A percentile compares a stretch with the other conserved stretches of the same genome.
Conservation (phyloP, 2,797 vertebrate species). For the Antennarius maculatus region DNA sequence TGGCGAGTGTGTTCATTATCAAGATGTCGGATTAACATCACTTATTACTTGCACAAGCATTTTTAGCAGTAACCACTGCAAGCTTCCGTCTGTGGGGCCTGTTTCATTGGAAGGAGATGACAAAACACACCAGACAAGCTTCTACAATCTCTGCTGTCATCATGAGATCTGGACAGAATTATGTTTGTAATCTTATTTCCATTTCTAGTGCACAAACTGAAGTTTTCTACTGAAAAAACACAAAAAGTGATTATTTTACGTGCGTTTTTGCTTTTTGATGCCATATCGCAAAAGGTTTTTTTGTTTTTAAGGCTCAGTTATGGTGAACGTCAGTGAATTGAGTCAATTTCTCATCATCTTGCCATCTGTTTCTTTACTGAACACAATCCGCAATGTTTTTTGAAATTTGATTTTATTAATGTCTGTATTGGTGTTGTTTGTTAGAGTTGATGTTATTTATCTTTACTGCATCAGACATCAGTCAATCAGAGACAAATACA, state of each 20-base stretch:
- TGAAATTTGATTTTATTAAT: neutral
- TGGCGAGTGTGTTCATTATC: conserved; percentile 42
- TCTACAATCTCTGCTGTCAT: neutral
- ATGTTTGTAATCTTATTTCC: neutral
- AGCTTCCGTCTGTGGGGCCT: neutral
- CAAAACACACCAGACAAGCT: neutral
- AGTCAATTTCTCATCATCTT: no score
- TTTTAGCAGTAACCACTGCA: conserved; percentile 42
- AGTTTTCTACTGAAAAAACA: neutral
- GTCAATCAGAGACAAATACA: no score
- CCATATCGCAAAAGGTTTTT: no score
- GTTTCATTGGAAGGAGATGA: neutral
- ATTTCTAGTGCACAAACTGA: neutral
- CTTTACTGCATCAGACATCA: no score
- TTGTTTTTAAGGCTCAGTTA: no score
- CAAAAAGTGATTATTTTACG: neutral
- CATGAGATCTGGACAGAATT: no score
- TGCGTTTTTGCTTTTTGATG: no score
- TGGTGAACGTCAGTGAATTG: no score
- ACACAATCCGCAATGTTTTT: no score
- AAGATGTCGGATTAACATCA: conserved; percentile 52
- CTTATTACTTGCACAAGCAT: conserved; percentile 16
- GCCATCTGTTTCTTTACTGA: neutral
- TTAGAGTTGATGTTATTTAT: no score
- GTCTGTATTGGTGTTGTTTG: neutral